Evolutionary conservation across 2,797 vertebrate genomes (phyloP).

Genomic region (Sebastiscus tertius): DNA sequence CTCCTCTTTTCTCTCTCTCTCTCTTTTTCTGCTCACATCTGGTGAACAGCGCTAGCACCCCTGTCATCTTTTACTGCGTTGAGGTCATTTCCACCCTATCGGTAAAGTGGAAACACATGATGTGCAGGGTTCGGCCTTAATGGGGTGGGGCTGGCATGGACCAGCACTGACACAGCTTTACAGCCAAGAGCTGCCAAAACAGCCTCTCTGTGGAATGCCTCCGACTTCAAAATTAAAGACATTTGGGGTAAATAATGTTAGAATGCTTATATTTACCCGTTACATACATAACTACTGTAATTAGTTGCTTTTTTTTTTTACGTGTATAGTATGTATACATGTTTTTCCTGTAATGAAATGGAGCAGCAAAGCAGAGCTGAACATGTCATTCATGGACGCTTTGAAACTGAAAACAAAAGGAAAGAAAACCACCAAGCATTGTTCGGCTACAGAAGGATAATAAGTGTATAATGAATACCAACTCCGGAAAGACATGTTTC

Average conservation of each 20-base stretch:
- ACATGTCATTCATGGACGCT: slow-evolving; percentile 28
- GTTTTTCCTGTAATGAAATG: slow-evolving; percentile 21
- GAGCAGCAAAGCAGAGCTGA: slow-evolving; percentile 20
- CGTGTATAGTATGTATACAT: slow-evolving; percentile 18
- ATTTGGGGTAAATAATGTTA: slow-evolving; percentile 60
- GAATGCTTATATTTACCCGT: slow-evolving; percentile 41
- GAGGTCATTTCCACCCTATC: slow-evolving; percentile 87
- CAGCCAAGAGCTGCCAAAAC: slow-evolving; percentile 71
- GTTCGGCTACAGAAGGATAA: slow-evolving; percentile 37
- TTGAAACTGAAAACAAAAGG: slow-evolving; percentile 30
- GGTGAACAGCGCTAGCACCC: slow-evolving; percentile 83
- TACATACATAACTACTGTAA: slow-evolving; percentile 19
- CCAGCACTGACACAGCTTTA: slow-evolving; percentile 76
- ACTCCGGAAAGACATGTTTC: slow-evolving; percentile 44
- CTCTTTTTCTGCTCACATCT: slow-evolving; percentile 79
- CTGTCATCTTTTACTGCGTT: slow-evolving; percentile 86
- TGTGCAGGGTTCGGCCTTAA: slow-evolving; percentile 76
- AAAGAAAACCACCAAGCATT: slow-evolving; percentile 17
- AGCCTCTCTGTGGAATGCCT: slow-evolving; percentile 64
- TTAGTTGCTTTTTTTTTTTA: slow-evolving; percentile 36
- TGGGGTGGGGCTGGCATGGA: slow-evolving; percentile 79
- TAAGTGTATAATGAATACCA: slow-evolving; percentile 44
- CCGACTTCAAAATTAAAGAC: slow-evolving; percentile 66
- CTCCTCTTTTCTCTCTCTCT: slow-evolving; percentile 51
- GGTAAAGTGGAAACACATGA: slow-evolving; percentile 85